Base-by-base conservation (phyloP, 2,113 vertebrate species). In the Tupaia chinensis region DNA sequence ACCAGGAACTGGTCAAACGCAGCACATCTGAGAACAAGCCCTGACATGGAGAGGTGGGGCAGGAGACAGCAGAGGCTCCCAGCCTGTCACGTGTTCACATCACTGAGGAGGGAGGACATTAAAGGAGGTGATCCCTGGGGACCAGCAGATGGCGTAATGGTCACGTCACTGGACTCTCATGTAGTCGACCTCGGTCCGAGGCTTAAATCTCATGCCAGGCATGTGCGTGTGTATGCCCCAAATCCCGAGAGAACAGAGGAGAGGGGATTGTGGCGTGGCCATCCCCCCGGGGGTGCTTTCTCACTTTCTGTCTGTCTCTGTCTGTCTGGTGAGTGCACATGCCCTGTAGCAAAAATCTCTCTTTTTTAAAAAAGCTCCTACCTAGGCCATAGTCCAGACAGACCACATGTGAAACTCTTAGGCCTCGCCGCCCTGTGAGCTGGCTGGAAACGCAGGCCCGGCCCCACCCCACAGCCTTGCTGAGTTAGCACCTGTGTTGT, bases 61-160 rank as follows among this genome's bases (percentile, higher is more conserved):
- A 32, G 13, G 32, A 1, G 29, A 17, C 44, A 9, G 0, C 0
- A 88, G 3, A 44, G 8, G 12, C 0, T 56, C n/a, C 60, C 9
- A n/a, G 27, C 6, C 13, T 53, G 16, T 5, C 19, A 22, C 9
- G n/a, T 29, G 10, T 80, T 68, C 53, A 7, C 7, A 60, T 69
- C 34, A 44, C 12, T 8, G 17, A 69, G 29, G 68, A 4, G 22
- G 20, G 4, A 3, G 17, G 44, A 44, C 44, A 44, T 44, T 3
- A 44, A 44, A 44, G 44, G 44, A 44, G 44, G 44, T 44, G 44
- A 44, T 44, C 44, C 44, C 44, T 44, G 44, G 44, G 44, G 44
- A 44, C 44, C 44, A 44, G 44, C 44, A 44, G 44, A 44, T 44
- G 44, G 44, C 44, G 44, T 5, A 44, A 44, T 44, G 44, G 44